Percentiles rank a stretch among this genome's conserved stretches.
Evolutionary conservation across 2,113 vertebrate species (phyloP).

Genomic region (Castor canadensis): DNA sequence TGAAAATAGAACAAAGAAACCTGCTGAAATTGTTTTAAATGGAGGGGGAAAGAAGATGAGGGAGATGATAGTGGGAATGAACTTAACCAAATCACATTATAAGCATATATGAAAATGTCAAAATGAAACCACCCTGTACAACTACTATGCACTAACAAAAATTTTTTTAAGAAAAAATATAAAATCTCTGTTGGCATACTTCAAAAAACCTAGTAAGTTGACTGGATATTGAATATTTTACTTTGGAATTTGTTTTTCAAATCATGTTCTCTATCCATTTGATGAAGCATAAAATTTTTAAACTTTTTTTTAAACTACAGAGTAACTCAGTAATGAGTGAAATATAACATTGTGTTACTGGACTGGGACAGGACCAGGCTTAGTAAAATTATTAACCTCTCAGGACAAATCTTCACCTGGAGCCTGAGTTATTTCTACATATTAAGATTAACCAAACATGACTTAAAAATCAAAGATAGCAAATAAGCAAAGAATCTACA

Average conservation of each 20-base stretch:
- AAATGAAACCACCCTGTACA: no score
- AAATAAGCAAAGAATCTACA: background rate
- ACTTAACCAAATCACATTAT: no score
- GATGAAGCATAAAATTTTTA: background rate
- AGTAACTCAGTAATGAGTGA: background rate
- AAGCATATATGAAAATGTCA: no score
- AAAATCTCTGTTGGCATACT: no score
- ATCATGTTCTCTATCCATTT: background rate
- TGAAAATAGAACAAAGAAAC: no score
- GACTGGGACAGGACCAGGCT: background rate
- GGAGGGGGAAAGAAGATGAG: no score
- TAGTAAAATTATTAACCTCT: background rate
- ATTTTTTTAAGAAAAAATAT: no score
- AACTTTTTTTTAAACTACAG: background rate
- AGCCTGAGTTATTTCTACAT: background rate
- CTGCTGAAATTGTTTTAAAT: no score
- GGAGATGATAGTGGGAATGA: no score
- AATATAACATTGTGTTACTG: background rate
- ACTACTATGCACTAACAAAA: no score
- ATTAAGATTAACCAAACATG: background rate
- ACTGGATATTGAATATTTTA: background rate
- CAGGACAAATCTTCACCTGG: background rate
- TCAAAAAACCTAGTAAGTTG: no score
- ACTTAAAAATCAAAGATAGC: background rate
- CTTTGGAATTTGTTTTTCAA: conserved; percentile 13